A percentile compares a stretch with the other conserved stretches of the same genome.
Evolutionary conservation across 2,888 invertebrate species (phyloP).

Genomic region (Megaustenia siamemsis): DNA sequence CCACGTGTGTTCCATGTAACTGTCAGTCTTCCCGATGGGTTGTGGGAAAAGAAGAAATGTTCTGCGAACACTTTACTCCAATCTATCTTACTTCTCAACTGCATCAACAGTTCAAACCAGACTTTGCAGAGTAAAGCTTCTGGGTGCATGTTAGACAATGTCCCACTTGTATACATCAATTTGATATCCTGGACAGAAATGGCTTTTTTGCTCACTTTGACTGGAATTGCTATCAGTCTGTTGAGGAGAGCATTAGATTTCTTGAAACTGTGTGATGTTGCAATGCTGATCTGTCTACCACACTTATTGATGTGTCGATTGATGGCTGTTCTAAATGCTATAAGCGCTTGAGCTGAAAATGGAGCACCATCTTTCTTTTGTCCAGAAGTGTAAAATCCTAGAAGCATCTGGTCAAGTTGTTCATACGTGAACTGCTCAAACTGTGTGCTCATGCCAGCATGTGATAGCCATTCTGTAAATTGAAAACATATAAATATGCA

Average conservation of each 20-base stretch:
- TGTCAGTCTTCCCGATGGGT: slow-evolving; percentile 26
- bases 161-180: slow-evolving; percentile 45
- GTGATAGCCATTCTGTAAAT: slow-evolving; percentile 43
- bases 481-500: not conserved
- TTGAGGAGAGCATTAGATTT: slow-evolving; percentile 41
- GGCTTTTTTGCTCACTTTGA: slow-evolving; percentile 26
- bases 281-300: slow-evolving; percentile 36
- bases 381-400: slow-evolving; percentile 48
- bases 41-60: slow-evolving; percentile 50
- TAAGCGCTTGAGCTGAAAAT: slow-evolving; percentile 48
- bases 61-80: slow-evolving; percentile 48
- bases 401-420: slow-evolving; percentile 38
- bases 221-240: slow-evolving; percentile 16
- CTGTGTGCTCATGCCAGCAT: slow-evolving; percentile 29
- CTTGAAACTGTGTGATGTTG: slow-evolving; percentile 47
- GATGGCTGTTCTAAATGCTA: slow-evolving; percentile 52
- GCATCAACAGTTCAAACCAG: slow-evolving; percentile 57
- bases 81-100: slow-evolving; percentile 48
- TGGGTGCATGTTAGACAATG: slow-evolving; percentile 42
- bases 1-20: slow-evolving; percentile 50
- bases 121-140: slow-evolving; percentile 53
- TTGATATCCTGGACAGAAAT: slow-evolving; percentile 39
- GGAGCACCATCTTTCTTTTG: slow-evolving; percentile 50
- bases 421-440: slow-evolving; percentile 47
- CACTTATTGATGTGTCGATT: slow-evolving; percentile 35